Conservation (phyloP, 2,797 vertebrate species). For the Phoeniculus purpureus region DNA sequence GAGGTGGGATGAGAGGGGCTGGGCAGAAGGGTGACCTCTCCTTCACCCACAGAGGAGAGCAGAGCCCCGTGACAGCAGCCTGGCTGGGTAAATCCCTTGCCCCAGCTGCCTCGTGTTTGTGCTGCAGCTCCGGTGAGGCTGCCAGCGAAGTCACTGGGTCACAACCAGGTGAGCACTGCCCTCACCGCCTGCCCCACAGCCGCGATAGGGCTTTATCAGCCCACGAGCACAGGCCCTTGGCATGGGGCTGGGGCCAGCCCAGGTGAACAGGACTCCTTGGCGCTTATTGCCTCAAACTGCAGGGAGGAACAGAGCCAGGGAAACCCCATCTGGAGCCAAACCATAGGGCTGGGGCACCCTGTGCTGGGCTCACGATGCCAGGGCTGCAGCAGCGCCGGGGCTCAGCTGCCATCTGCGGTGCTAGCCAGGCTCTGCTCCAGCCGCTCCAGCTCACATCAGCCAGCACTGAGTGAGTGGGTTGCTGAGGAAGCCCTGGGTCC, state of each 20-base stretch:
- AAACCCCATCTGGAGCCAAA: background rate
- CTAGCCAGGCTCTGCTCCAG: background rate
- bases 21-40: slow-evolving; percentile 38
- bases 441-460: background rate
- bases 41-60: slow-evolving; percentile 57
- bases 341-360: background rate
- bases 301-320: background rate
- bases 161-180: slow-evolving; percentile 32
- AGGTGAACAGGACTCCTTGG: background rate
- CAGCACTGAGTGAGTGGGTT: rapidly evolving
- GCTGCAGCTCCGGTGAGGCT: slow-evolving; percentile 4
- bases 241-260: rapidly evolving
- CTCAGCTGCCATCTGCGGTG: background rate
- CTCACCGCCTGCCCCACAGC: background rate
- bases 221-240: rapidly evolving
- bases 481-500: background rate
- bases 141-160: slow-evolving; percentile 26
- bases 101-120: slow-evolving; percentile 46
- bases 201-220: background rate
- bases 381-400: background rate
- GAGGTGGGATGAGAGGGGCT: background rate
- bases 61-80: slow-evolving; percentile 52
- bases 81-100: slow-evolving; percentile 34
- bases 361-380: background rate
- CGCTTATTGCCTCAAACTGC: background rate